Conservation (phyloP, 2,888 invertebrate species). For the Nemapogon koenigi region DNA sequence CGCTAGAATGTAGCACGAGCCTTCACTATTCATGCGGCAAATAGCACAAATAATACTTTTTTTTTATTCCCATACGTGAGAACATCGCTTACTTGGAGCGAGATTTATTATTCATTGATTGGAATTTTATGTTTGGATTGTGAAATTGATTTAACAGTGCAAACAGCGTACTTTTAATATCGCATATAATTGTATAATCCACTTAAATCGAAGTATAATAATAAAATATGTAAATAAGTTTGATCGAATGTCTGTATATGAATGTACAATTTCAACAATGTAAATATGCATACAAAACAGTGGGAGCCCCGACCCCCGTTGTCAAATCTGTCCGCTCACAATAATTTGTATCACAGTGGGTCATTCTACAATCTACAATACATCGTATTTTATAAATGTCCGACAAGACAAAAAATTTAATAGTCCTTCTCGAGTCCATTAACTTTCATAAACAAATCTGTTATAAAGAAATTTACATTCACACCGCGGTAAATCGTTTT, state of each 20-base stretch:
- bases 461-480: neutral
- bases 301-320: constrained; percentile 21
- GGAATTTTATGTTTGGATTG: too few relatives aligned
- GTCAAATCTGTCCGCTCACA: constrained; percentile 11
- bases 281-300: constrained; percentile 17
- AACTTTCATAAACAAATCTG: constrained; percentile 1
- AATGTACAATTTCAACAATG: neutral
- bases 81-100: too few relatives aligned
- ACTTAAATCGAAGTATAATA: neutral
- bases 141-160: too few relatives aligned
- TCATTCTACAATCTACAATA: constrained; percentile 13
- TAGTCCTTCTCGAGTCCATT: constrained; percentile 4
- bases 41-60: neutral
- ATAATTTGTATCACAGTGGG: constrained; percentile 16
- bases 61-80: too few relatives aligned
- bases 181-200: too few relatives aligned
- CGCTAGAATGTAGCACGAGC: constrained; percentile 2
- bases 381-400: constrained; percentile 11
- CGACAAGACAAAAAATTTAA: constrained; percentile 3
- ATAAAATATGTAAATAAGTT: neutral
- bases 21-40: neutral
- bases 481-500: constrained; percentile 1
- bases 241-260: neutral
- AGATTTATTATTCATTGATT: too few relatives aligned
- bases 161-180: too few relatives aligned